phyloP scores from a whole-genome alignment of 64 coral and sea anemone genomes.

The Pocillopora verrucosa region DNA sequence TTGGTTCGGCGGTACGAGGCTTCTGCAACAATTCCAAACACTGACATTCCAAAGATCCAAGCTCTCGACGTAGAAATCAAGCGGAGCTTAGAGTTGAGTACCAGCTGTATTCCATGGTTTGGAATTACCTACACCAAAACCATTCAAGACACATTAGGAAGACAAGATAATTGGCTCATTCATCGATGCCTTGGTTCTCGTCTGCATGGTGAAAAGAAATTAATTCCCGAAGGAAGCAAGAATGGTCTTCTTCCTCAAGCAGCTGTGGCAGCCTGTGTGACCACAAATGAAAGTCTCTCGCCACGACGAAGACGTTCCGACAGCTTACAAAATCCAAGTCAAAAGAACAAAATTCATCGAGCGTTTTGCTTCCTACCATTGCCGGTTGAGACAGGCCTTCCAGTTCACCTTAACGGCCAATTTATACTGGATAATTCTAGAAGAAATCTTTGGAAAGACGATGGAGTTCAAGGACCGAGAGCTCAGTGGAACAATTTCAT shows the following conservation, averaged over 20 bases:
- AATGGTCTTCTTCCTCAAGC: constrained; percentile 70
- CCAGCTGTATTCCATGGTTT: constrained; percentile 73
- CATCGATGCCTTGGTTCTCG: constrained; percentile 79
- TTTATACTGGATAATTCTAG: constrained; percentile 87
- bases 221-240: constrained; percentile 58
- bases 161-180: constrained; percentile 83
- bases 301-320: not conserved
- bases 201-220: constrained; percentile 27
- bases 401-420: constrained; percentile 95
- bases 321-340: not conserved
- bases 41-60: constrained; percentile 53
- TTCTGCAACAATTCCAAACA: constrained; percentile 26
- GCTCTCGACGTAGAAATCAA: constrained; percentile 49
- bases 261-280: constrained; percentile 63
- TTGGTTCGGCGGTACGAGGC: constrained; percentile 78
- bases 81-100: constrained; percentile 44
- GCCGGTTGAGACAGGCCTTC: constrained; percentile 82
- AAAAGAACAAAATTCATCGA: constrained; percentile 26
- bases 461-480: constrained; percentile 28
- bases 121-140: constrained; percentile 65
- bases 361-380: constrained; percentile 86
- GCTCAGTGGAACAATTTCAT: constrained; percentile 92
- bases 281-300: constrained; percentile 1
- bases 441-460: constrained; percentile 77
- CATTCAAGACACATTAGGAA: constrained; percentile 64